Evolutionary conservation across 2,113 vertebrate species (phyloP).

Genomic region (Myiozetetes cayanensis): DNA sequence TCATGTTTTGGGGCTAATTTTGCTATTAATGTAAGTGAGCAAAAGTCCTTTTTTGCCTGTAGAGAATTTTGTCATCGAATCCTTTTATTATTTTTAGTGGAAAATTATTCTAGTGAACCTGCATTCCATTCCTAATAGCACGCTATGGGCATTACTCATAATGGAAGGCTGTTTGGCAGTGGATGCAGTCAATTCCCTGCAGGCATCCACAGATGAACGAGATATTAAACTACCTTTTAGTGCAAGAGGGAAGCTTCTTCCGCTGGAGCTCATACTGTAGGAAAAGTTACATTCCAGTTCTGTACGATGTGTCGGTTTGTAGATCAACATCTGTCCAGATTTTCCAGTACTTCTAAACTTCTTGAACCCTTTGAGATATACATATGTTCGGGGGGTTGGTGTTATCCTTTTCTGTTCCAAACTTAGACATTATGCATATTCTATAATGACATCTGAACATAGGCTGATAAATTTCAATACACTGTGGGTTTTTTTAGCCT

Average conservation of each 20-base stretch:
- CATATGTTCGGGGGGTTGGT: not conserved
- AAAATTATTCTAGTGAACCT: constrained; percentile 43
- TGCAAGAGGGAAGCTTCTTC: not conserved
- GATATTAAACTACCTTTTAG: not conserved
- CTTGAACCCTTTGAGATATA: not conserved
- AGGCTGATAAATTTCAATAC: not conserved
- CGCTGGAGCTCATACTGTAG: not conserved
- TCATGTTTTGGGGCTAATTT: not conserved
- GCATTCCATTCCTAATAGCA: constrained; percentile 52
- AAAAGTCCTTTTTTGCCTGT: not conserved
- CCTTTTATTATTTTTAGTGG: constrained; percentile 54
- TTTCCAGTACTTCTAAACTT: not conserved
- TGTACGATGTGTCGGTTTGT: not conserved
- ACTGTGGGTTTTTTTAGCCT: not conserved
- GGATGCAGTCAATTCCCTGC: not conserved
- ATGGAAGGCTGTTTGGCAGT: constrained; percentile 2
- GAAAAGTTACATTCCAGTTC: constrained; percentile 8
- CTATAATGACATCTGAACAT: not conserved
- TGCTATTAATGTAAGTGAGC: not conserved
- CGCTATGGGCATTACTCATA: constrained; percentile 55
- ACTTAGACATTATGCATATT: not conserved
- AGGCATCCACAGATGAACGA: not conserved
- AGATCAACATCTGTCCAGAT: not conserved
- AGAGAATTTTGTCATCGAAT: constrained; percentile 1
- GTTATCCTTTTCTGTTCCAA: not conserved